phyloP scores from a whole-genome alignment of 2,888 invertebrate species.

The Lissonota sp. region DNA sequence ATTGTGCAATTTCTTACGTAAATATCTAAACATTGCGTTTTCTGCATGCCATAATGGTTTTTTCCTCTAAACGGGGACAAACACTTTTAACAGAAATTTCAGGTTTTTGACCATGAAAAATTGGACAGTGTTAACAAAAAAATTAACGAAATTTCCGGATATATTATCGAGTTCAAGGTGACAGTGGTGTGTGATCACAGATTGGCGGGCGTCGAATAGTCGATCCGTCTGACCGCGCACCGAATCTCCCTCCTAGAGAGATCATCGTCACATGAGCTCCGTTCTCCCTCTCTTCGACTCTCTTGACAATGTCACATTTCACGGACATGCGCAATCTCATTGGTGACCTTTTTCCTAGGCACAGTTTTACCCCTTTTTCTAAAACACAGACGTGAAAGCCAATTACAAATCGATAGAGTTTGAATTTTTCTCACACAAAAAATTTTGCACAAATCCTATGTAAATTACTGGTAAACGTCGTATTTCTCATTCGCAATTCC shows the following conservation, averaged over 20 bases:
- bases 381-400: conserved; percentile 43
- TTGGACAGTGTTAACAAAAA: not conserved
- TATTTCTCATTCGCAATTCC: conserved; percentile 19
- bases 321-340: conserved; percentile 42
- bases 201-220: not conserved
- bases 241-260: not conserved
- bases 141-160: conserved; percentile 17
- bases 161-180: conserved; percentile 51
- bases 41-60: not conserved
- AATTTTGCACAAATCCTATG: conserved; percentile 19
- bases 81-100: too few relatives aligned
- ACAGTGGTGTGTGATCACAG: not conserved
- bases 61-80: too few relatives aligned
- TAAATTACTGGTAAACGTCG: conserved; percentile 12
- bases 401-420: conserved; percentile 62
- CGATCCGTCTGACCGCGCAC: not conserved
- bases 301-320: not conserved
- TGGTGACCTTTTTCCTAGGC: conserved; percentile 20
- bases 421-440: conserved; percentile 48
- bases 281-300: not conserved
- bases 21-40: conserved; percentile 3
- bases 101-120: not conserved
- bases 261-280: conserved; percentile 6
- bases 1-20: conserved; percentile 20
- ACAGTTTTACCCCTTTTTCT: not conserved